Evolutionary conservation across 2,797 vertebrate species (phyloP), one percentile per base, ranked within the genome.

Genomic region (Cyclura pinguis): DNA sequence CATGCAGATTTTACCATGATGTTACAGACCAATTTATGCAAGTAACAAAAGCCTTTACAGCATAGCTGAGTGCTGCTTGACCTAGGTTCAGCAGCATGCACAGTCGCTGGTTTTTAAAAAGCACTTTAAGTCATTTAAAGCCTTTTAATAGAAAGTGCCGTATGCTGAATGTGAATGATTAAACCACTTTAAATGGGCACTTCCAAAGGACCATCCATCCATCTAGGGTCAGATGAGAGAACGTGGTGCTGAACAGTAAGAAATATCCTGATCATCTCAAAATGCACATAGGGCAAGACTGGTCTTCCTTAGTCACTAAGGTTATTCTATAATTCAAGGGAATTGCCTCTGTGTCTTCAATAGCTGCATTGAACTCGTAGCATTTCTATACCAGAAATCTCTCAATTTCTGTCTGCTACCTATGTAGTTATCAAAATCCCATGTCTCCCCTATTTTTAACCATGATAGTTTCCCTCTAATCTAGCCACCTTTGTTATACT

Each of bases 41-140:
- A 55, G 35, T 22, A 42, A 76, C n/a, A 77, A 47, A 69, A 22
- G 57, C 59, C 73, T 47, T 78, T 50, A 42, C 12, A 3, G 6
- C n/a, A 47, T 27, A 27, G 80, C 62, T 1, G 13, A 78, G 86
- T 84, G 90, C 73, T 42, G 80, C 74, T 88, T 88, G 90, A 91
- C 86, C 86, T 24, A 18, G 47, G 90, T 78, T 91, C 86, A 87
- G 20, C 73, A 1, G 73, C 73, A 69, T 42, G 27, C 35, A 57
- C 62, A 78, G 81, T 22, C 80, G 4, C 35, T 29, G 86, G 80
- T 90, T 87, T 88, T 91, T 88, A 84, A 91, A 91, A 88, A 84
- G 74, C 86, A 88, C 73, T 88, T 72, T 35, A 76, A 84, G 85
- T 73, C 62, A 87, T 88, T 87, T 87, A 87, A 84, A 69, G 90